These are phyloP conservation scores for Oenanthe melanoleuca DNA, from an alignment of 2,113 vertebrate genomes.

Conservation along the genomic window DNA sequence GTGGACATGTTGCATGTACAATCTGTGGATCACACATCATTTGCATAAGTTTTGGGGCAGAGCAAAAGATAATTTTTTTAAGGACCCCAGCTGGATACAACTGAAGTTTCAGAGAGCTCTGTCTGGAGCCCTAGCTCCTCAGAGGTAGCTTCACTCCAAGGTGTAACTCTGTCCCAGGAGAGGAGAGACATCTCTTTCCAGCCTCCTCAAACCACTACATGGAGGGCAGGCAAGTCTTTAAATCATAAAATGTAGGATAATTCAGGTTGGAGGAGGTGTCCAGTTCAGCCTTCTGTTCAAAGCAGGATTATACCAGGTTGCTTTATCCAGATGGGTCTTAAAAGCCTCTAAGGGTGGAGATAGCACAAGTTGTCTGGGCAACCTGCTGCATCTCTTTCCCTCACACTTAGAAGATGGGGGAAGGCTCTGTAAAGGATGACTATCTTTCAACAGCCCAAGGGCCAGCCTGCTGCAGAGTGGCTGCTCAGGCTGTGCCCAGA, in stretches of 20 bases:
- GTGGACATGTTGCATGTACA: fast-evolving
- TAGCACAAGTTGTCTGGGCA: background rate
- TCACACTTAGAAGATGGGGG: background rate
- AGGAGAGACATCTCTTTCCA: background rate
- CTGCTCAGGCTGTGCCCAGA: background rate
- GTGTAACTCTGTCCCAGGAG: background rate
- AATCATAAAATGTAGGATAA: background rate
- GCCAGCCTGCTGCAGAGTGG: background rate
- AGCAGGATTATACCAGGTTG: background rate
- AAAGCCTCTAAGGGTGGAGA: background rate
- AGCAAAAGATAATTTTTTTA: background rate
- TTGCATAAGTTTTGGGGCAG: background rate
- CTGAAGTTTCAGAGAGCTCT: background rate
- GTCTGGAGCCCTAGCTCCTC: background rate
- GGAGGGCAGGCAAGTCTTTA: background rate
- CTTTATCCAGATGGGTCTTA: background rate
- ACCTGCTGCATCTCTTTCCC: background rate
- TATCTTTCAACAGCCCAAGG: background rate
- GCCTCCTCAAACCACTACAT: background rate
- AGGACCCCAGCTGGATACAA: background rate
- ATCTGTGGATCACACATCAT: background rate
- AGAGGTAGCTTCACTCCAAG: background rate
- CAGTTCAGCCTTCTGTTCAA: background rate
- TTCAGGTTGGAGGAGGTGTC: background rate
- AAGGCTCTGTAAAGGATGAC: background rate